Base-by-base conservation (phyloP, 1,140 invertebrate species). In the Drosophila pruinosa region DNA sequence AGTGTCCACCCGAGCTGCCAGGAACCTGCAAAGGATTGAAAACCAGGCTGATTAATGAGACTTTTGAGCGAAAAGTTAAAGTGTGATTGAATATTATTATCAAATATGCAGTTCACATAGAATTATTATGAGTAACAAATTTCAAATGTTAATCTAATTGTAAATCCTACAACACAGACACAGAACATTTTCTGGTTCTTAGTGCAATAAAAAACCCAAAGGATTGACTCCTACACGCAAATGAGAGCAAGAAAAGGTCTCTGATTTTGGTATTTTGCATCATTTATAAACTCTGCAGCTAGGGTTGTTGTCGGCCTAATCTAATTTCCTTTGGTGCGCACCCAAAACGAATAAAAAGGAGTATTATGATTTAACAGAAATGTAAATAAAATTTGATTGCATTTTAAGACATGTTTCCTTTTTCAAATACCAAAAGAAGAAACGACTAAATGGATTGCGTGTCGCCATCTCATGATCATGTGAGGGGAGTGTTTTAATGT, bases 1-100 rank as follows among this genome's bases (percentile, higher is more conserved):
- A 97, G 92, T 3, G 95, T 92, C 92, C 94, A 94, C n/a, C 96
- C 96, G 2, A 97, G 93, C 73, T 94, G 93, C 96, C 96, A 97
- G 62, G 92, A 93, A 58, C 96, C 96, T 94, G 78, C 17, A 1
- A 28, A 24, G 8, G 12, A n/a, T n/a, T n/a, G n/a, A n/a, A n/a
- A n/a, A n/a, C n/a, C n/a, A n/a, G n/a, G n/a, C n/a, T n/a, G n/a
- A n/a, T n/a, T n/a, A n/a, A n/a, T n/a, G n/a, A n/a, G n/a, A n/a
- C n/a, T n/a, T n/a, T n/a, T n/a, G n/a, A n/a, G n/a, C n/a, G n/a
- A n/a, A n/a, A n/a, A n/a, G n/a, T n/a, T n/a, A n/a, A 22, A 12
- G 4, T 12, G 31, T 34, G n/a, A 34, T 34, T 34, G 10, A 34
- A 34, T 34, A 12, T 34, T 34, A n/a, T n/a, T n/a, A n/a, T n/a